Evolutionary conservation across 2,888 invertebrate genomes (phyloP).

Genomic region (Dichetophora obliterata): DNA sequence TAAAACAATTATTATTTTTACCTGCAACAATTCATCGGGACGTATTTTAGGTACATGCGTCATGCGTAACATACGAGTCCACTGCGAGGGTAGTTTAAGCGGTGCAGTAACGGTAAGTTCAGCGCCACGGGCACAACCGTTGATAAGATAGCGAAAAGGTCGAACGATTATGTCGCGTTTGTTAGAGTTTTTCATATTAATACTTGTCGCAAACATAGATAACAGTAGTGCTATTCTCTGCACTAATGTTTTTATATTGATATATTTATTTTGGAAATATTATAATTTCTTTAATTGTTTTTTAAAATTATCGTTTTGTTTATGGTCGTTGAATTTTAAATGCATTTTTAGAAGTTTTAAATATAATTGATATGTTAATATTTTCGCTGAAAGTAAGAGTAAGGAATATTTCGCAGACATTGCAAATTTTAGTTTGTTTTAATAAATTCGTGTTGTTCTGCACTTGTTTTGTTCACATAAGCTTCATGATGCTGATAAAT

Average conservation of each 20-base stretch:
- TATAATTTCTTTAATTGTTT: background rate
- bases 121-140: constrained; percentile 61
- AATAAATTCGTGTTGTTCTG: too few relatives aligned
- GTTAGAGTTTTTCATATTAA: constrained; percentile 57
- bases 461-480: too few relatives aligned
- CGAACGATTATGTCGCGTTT: constrained; percentile 59
- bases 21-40: constrained; percentile 66
- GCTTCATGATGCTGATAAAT: too few relatives aligned
- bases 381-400: too few relatives aligned
- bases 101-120: constrained; percentile 61
- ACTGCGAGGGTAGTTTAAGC: constrained; percentile 64
- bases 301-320: background rate
- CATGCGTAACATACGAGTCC: constrained; percentile 66
- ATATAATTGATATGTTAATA: too few relatives aligned
- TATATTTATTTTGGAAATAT: background rate
- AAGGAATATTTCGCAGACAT: too few relatives aligned
- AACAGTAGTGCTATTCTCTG: background rate
- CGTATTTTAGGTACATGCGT: constrained; percentile 63
- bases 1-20: constrained; percentile 53
- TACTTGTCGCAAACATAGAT: constrained; percentile 14
- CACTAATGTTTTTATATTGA: background rate
- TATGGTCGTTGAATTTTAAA: too few relatives aligned
- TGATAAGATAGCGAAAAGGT: constrained; percentile 63
- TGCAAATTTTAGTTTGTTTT: too few relatives aligned
- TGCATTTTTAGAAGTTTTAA: too few relatives aligned